A percentile compares a stretch with the other conserved stretches of the same genome.
Conservation (phyloP, 2,797 vertebrate genomes). For the Streptopelia turtur region DNA sequence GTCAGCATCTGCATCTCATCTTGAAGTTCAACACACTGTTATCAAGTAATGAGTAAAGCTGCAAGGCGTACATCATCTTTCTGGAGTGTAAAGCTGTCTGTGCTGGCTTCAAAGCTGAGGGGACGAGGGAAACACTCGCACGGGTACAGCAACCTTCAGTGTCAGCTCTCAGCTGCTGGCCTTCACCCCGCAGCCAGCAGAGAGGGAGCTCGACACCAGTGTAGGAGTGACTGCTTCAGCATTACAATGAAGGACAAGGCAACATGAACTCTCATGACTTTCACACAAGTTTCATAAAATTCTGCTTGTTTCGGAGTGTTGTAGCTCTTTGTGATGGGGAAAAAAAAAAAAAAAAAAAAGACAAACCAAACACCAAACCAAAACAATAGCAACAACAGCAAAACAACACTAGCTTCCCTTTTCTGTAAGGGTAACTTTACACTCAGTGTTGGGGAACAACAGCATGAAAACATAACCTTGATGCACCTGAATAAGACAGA, state of each 20-base stretch:
- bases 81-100: background rate
- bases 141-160: background rate
- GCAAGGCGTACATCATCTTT: background rate
- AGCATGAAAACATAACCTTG: background rate
- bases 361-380: background rate
- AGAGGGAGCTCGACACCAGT: background rate
- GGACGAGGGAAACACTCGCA: rapidly evolving
- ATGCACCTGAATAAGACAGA: background rate
- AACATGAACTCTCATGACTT: background rate
- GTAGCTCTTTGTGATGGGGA: background rate
- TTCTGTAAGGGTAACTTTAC: background rate
- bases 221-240: rapidly evolving
- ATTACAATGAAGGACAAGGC: background rate
- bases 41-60: background rate
- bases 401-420: rapidly evolving
- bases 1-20: background rate
- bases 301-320: background rate
- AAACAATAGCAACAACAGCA: too few species aligned
- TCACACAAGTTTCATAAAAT: background rate
- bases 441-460: background rate
- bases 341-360: background rate
- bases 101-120: background rate
- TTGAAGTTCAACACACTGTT: background rate
- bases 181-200: background rate
- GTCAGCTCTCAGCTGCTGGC: background rate